A percentile compares a stretch with the other conserved stretches of the same genome.
phyloP scores from a whole-genome alignment of 2,888 invertebrate genomes.

The Synanthedon vespiformis region DNA sequence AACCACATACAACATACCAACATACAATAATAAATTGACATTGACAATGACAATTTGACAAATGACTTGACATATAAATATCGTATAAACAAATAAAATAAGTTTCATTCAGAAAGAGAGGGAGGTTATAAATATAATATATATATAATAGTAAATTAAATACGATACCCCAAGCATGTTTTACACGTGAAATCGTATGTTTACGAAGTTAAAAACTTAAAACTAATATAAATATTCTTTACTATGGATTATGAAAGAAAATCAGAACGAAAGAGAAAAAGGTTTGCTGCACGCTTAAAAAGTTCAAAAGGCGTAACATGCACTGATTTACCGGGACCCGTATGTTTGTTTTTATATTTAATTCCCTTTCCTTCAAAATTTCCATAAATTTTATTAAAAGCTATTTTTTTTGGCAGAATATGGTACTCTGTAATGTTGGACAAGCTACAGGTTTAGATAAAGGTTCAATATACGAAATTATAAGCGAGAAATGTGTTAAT shows the following conservation, averaged over 20 bases:
- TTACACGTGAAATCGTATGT: too few species aligned
- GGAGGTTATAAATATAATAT: too few species aligned
- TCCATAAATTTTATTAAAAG: not conserved
- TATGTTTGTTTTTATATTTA: slow-evolving; percentile 18
- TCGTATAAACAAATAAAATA: too few species aligned
- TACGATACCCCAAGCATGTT: too few species aligned
- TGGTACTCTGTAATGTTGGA: slow-evolving; percentile 89
- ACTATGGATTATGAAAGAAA: slow-evolving; percentile 41
- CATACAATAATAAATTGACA: too few species aligned
- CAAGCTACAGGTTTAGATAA: slow-evolving; percentile 82
- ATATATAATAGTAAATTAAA: too few species aligned
- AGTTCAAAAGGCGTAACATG: slow-evolving; percentile 39
- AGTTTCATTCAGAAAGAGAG: too few species aligned
- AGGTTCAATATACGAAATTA: slow-evolving; percentile 71
- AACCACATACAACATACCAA: too few species aligned
- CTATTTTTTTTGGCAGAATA: slow-evolving; percentile 62
- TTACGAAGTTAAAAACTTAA: too few species aligned
- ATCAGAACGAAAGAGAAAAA: slow-evolving; percentile 39
- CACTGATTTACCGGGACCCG: slow-evolving; percentile 27
- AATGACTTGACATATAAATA: too few species aligned
- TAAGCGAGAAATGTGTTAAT: slow-evolving; percentile 62
- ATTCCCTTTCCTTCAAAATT: not conserved
- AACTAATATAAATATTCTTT: too few species aligned
- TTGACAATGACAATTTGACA: too few species aligned
- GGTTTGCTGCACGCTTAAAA: slow-evolving; percentile 46